These are phyloP conservation scores for Coregonus clupeaformis DNA, from an alignment of 2,113 vertebrate genomes.

Conservation along the genomic window DNA sequence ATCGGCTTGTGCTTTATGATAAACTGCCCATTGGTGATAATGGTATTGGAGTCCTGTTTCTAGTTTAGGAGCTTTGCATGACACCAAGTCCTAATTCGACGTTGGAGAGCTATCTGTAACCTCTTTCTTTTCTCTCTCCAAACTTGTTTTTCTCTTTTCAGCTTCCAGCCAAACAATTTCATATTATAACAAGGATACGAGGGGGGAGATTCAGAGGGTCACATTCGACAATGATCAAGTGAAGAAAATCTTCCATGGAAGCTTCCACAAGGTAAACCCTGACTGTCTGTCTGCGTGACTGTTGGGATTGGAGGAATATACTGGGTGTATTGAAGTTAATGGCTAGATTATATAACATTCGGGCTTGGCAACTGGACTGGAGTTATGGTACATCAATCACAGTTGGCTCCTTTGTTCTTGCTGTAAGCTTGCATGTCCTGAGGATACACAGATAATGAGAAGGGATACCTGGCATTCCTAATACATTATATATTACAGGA, in stretches of 20 bases:
- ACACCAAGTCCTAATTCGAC: neutral
- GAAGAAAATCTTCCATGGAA: constrained; percentile 94
- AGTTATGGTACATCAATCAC: constrained; percentile 27
- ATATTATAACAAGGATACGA: constrained; percentile 92
- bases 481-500: constrained; percentile 39
- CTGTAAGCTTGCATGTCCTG: constrained; percentile 2
- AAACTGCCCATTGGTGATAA: neutral
- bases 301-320: neutral
- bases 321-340: neutral
- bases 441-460: neutral
- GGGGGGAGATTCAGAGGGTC: constrained; percentile 85
- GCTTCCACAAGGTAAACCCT: constrained; percentile 94
- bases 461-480: constrained; percentile 52
- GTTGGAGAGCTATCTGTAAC: constrained; percentile 4
- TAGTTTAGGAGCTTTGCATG: constrained; percentile 26
- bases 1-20: constrained; percentile 17
- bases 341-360: constrained; percentile 4
- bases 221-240: constrained; percentile 84
- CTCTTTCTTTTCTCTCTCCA: neutral
- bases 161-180: constrained; percentile 87
- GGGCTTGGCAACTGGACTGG: neutral
- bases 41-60: constrained; percentile 15
- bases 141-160: constrained; percentile 53
- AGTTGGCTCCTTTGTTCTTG: constrained; percentile 28
- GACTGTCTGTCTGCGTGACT: neutral